Evolutionary conservation across 1,140 invertebrate genomes (phyloP).

Genomic region (Caerostris darwini): DNA sequence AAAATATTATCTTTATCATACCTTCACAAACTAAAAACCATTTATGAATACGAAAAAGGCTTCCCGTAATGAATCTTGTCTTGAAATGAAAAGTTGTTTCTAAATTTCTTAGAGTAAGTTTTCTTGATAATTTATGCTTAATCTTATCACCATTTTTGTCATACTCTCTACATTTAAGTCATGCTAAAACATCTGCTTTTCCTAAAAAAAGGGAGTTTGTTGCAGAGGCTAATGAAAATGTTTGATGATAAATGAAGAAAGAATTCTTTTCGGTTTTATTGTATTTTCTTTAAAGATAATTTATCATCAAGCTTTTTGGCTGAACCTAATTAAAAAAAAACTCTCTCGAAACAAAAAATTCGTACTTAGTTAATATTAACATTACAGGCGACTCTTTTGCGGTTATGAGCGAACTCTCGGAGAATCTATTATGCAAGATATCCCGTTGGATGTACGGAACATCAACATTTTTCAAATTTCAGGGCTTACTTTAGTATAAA

Average conservation of each 20-base stretch:
- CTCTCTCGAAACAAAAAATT: background rate
- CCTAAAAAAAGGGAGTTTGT: background rate
- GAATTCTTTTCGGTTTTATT: background rate
- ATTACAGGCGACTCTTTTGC: background rate
- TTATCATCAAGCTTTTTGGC: background rate
- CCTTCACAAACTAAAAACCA: too few relatives aligned
- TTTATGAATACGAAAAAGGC: too few relatives aligned
- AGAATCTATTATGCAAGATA: slow-evolving; percentile 24
- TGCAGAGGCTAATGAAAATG: background rate
- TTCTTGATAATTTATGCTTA: background rate
- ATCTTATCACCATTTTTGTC: too few relatives aligned
- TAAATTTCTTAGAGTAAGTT: too few relatives aligned
- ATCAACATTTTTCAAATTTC: slow-evolving; percentile 7
- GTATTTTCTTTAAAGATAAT: background rate
- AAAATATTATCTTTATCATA: too few relatives aligned
- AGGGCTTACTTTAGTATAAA: too few relatives aligned
- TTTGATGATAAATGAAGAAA: background rate
- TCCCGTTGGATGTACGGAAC: background rate
- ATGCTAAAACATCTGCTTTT: background rate
- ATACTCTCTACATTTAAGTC: background rate
- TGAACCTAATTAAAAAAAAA: slow-evolving; percentile 64
- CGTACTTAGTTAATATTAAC: slow-evolving; percentile 37
- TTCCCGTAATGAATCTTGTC: too few relatives aligned
- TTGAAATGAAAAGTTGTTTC: too few relatives aligned
- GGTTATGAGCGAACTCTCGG: background rate